Base-by-base conservation (phyloP, 2,888 invertebrate species). In the Stegophylla sp. region DNA sequence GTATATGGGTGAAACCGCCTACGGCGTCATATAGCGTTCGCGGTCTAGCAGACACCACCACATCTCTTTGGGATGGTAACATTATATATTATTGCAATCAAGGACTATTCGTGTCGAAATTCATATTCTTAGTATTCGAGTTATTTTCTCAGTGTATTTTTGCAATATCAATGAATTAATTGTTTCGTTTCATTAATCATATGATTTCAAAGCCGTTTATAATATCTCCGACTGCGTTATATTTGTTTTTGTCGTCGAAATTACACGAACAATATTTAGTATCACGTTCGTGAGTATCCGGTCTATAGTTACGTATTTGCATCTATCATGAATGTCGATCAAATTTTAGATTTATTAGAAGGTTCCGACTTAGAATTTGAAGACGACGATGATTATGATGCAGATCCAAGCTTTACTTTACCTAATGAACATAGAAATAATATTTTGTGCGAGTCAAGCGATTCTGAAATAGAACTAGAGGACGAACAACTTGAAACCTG, bases 271-370 rank as follows among this genome's bases (percentile, higher is more conserved):
- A 59, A 59, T 12, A 59, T 59, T 20, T 26, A 59, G 56, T 59
- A 59, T 59, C 26, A 59, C 56, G 26, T 59, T 23, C 56, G 59
- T 61, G 26, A 61, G 59, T 28, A 17, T 61, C 4, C 59, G 28
- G 59, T 28, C 59, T 61, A 59, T 12, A 13, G 59, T 17, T 28
- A 3, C 59, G 17, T 5, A 61, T 61, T 61, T 28, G 17, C 23
- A 13, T 59, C 59, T 17, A 28, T 17, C 59, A 61, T 61, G 59
- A 15, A 61, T 15, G 28, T 17, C 28, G 59, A 61, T 61, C 17
- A 61, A 61, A 61, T 61, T 28, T 28, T 61, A 61, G 28, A 61
- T 61, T 17, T 61, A 28, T 61, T 61, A 61, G 59, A 61, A 17
- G 9, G 7, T 61, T 61, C 61, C 61, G 61, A 61, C 28, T 1